A percentile compares a stretch with the other conserved stretches of the same genome.
Evolutionary conservation across 2,113 vertebrate genomes (phyloP).

Genomic region (Glaucomys volans): DNA sequence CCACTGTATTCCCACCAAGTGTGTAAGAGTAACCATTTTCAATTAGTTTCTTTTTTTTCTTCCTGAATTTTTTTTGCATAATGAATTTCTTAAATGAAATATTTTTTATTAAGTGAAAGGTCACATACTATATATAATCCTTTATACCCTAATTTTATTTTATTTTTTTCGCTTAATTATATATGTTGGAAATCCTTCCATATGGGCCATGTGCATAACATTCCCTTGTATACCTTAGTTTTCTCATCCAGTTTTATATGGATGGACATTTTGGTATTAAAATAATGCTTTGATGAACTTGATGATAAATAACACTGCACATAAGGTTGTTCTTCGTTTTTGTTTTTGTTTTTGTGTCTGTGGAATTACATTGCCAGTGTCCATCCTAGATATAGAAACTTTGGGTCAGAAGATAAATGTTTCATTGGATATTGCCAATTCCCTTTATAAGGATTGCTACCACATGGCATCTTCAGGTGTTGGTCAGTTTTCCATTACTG

Average conservation of each 20-base stretch:
- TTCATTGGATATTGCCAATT: background rate
- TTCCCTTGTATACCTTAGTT: background rate
- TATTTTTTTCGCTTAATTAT: background rate
- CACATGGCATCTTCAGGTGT: background rate
- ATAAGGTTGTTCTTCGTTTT: background rate
- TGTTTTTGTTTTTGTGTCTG: background rate
- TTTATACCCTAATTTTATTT: background rate
- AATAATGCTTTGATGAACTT: background rate
- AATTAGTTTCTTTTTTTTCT: background rate
- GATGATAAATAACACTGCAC: background rate
- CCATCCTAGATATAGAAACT: background rate
- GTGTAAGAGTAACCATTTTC: background rate
- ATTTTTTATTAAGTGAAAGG: background rate
- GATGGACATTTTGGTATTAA: background rate
- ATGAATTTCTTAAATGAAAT: background rate
- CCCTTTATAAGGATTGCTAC: background rate
- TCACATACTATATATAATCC: background rate
- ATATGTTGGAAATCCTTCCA: background rate
- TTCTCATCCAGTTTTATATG: background rate
- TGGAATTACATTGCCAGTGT: background rate
- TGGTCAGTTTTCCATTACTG: background rate
- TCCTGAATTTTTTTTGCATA: background rate
- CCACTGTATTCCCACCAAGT: background rate
- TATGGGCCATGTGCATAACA: accelerated
- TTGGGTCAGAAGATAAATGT: background rate